phyloP scores from a whole-genome alignment of 2,113 vertebrate genomes.

The Circaetus cinerascens region DNA sequence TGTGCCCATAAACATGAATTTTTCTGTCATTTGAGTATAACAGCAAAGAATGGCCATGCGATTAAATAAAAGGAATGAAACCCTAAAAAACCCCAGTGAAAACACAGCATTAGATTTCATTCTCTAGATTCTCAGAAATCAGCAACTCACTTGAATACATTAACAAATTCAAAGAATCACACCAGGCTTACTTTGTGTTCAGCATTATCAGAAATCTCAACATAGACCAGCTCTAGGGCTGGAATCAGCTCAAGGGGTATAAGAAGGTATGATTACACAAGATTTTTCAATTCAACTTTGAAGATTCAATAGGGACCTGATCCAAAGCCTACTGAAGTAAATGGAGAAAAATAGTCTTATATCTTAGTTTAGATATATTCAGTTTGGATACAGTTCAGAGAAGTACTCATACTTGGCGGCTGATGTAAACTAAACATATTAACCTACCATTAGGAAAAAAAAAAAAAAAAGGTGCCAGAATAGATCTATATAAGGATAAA shows the following conservation, averaged over 20 bases:
- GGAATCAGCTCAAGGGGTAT: not conserved
- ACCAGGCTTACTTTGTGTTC: not conserved
- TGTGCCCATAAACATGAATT: fast-evolving
- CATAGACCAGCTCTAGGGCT: not conserved
- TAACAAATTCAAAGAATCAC: not conserved
- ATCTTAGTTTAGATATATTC: slow-evolving; percentile 13
- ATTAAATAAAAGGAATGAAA: not conserved
- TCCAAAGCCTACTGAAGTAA: not conserved
- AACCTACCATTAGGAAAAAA: not conserved
- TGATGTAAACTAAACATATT: slow-evolving; percentile 29
- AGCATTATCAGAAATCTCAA: not conserved
- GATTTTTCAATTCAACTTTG: not conserved
- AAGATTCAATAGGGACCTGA: not conserved
- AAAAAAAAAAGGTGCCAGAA: not conserved
- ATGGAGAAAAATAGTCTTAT: not conserved
- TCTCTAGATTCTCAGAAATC: not conserved
- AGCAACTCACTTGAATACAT: not conserved
- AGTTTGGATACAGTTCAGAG: slow-evolving; percentile 28
- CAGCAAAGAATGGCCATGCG: not conserved
- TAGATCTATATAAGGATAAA: slow-evolving; percentile 4
- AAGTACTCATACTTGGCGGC: not conserved
- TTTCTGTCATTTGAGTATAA: not conserved
- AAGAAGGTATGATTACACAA: not conserved
- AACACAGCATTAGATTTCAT: not conserved
- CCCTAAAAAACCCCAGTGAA: not conserved